These are phyloP conservation scores for Nematolebias whitei DNA, from an alignment of 2,113 vertebrate genomes.

Conservation along the genomic window DNA sequence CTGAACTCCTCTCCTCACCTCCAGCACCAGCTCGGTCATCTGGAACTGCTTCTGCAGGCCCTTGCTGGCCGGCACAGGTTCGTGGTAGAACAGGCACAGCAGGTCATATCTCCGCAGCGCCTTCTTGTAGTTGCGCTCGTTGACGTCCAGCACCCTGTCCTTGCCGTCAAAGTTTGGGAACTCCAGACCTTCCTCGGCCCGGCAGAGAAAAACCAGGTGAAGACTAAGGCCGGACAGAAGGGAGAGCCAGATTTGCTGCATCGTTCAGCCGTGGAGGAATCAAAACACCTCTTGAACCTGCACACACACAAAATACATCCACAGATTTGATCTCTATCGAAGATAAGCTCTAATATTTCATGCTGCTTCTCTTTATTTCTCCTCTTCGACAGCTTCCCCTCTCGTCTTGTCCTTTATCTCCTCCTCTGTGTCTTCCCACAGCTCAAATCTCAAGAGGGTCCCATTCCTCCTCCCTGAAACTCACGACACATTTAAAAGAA, in stretches of 20 bases:
- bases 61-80: slow-evolving; percentile 85
- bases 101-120: slow-evolving; percentile 90
- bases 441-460: slow-evolving; percentile 45
- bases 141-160: slow-evolving; percentile 91
- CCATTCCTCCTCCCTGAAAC: slow-evolving; percentile 26
- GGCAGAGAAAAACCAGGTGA: slow-evolving; percentile 76
- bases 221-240: slow-evolving; percentile 76
- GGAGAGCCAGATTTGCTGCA: slow-evolving; percentile 70
- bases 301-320: slow-evolving; percentile 1
- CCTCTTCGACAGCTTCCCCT: slow-evolving; percentile 19
- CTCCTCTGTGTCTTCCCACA: slow-evolving; percentile 31
- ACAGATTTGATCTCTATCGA: slow-evolving; percentile 10
- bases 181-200: slow-evolving; percentile 90
- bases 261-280: slow-evolving; percentile 30
- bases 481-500: slow-evolving; percentile 20
- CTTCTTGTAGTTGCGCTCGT: slow-evolving; percentile 93
- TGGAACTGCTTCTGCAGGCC: slow-evolving; percentile 90
- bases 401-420: slow-evolving; percentile 44
- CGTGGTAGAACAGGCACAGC: slow-evolving; percentile 92
- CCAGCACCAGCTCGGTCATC: slow-evolving; percentile 92
- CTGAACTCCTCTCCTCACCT: slow-evolving; percentile 82
- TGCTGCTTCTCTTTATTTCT: slow-evolving; percentile 11
- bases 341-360: slow-evolving; percentile 11
- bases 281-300: too few relatives aligned
- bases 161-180: slow-evolving; percentile 96